These are phyloP conservation scores for Nothoprocta pentlandii DNA, from an alignment of 2,113 vertebrate species.

Conservation along the genomic window DNA sequence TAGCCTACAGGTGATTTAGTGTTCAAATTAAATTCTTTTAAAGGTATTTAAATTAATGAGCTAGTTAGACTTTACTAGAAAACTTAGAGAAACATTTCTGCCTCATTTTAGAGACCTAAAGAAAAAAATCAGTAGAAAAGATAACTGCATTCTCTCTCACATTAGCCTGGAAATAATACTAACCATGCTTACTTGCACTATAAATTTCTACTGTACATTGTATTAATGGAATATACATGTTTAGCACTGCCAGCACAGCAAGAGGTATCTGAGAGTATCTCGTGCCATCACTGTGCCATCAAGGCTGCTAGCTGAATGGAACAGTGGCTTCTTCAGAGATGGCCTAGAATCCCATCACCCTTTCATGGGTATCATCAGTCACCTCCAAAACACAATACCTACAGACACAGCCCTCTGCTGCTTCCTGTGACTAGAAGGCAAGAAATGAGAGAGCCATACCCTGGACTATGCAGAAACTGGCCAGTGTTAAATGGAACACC, in stretches of 20 bases:
- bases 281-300: not conserved
- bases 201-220: not conserved
- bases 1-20: not conserved
- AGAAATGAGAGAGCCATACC: not conserved
- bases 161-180: not conserved
- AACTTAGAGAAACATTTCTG: not conserved
- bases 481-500: not conserved
- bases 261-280: not conserved
- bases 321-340: not conserved
- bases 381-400: not conserved
- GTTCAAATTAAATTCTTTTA: not conserved
- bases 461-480: not conserved
- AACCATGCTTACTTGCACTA: not conserved
- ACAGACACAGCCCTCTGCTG: not conserved
- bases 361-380: not conserved
- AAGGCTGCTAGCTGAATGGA: not conserved
- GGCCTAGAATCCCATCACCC: not conserved
- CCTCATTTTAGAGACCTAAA: rapidly evolving
- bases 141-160: not conserved
- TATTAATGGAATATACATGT: not conserved
- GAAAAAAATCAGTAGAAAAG: not conserved
- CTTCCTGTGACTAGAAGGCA: not conserved
- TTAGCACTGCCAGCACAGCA: not conserved
- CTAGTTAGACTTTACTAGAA: not conserved
- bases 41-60: not conserved